Conservation (phyloP, 2,797 vertebrate genomes). For the Coregonus suidteri region DNA sequence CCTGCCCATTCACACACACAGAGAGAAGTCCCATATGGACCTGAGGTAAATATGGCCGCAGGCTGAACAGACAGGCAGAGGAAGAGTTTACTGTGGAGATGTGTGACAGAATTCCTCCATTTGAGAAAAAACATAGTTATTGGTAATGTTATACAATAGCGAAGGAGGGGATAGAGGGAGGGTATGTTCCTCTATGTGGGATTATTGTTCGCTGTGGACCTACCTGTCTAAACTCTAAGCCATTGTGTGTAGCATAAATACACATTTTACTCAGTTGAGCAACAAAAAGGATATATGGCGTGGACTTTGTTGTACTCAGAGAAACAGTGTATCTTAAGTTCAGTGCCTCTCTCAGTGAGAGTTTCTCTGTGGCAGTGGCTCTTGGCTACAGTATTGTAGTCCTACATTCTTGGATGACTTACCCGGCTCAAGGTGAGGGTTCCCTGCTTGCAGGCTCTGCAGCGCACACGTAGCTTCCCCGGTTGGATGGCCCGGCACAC, state of each 20-base stretch:
- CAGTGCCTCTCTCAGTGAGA: background rate
- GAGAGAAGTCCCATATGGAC: conserved; percentile 29
- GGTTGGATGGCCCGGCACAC: conserved; percentile 80
- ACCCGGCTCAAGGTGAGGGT: conserved; percentile 84
- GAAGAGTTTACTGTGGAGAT: background rate
- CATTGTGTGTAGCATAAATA: background rate
- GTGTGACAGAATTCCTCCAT: background rate
- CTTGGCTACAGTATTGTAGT: background rate
- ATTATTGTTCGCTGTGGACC: background rate
- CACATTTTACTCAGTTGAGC: background rate
- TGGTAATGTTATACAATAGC: background rate
- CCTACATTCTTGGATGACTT: conserved; percentile 45
- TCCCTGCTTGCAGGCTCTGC: conserved; percentile 80
- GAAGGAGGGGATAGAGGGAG: background rate
- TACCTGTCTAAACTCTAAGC: background rate
- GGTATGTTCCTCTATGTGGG: background rate
- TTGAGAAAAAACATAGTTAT: background rate
- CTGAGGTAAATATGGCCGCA: conserved; percentile 29
- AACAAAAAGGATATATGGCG: background rate
- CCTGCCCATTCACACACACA: conserved; percentile 17
- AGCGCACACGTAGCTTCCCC: conserved; percentile 87
- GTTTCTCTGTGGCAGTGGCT: background rate
- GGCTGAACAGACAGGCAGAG: background rate
- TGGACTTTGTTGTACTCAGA: background rate
- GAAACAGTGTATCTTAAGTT: background rate